Evolutionary conservation across 2,797 vertebrate species (phyloP).

Genomic region (Pantherophis vulpinus): DNA sequence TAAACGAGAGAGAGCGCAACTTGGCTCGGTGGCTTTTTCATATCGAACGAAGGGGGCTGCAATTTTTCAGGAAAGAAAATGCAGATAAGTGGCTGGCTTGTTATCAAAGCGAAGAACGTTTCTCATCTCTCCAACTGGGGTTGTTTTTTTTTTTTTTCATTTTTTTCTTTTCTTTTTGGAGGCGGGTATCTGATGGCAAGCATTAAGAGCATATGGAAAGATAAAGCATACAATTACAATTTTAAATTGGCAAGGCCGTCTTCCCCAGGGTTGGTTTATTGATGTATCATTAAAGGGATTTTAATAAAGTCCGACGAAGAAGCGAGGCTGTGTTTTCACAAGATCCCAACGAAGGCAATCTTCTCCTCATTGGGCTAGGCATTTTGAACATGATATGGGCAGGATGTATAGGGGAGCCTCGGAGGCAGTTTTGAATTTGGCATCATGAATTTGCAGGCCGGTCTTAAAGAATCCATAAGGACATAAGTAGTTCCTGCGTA

Average conservation of each 20-base stretch:
- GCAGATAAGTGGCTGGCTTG: constrained; percentile 36
- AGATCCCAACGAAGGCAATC: background rate
- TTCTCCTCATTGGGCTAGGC: background rate
- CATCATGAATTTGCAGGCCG: background rate
- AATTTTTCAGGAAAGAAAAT: constrained; percentile 45
- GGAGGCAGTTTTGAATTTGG: background rate
- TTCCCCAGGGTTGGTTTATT: constrained; percentile 9
- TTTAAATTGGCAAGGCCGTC: background rate
- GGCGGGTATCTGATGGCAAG: constrained; percentile 23
- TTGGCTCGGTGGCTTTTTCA: constrained; percentile 42
- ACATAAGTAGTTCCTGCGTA: background rate
- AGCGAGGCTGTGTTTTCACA: background rate
- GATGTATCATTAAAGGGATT: background rate
- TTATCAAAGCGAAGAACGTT: constrained; percentile 37
- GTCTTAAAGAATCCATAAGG: background rate
- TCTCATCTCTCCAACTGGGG: constrained; percentile 25
- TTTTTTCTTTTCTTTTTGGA: constrained; percentile 8
- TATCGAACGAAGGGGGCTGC: constrained; percentile 14
- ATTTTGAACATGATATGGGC: background rate
- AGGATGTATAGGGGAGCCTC: background rate
- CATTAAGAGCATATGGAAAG: constrained; percentile 39
- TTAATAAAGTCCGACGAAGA: background rate
- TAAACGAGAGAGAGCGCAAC: constrained; percentile 13
- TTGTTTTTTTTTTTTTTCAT: background rate
- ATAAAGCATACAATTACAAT: constrained; percentile 26